Evolutionary conservation across 2,113 vertebrate species (phyloP).

Genomic region (Salvator merianae): DNA sequence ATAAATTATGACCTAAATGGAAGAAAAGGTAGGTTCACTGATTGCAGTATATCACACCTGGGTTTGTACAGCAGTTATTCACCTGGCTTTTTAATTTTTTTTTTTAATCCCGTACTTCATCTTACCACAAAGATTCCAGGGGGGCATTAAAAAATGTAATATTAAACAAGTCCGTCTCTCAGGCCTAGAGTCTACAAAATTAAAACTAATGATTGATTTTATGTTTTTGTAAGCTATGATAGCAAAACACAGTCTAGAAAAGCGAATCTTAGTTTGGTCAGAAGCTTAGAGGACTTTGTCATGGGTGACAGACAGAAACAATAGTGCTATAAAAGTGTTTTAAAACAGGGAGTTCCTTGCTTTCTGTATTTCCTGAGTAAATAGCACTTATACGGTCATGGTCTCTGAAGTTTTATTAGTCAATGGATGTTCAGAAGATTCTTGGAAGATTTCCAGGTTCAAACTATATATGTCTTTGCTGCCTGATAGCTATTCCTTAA

Average conservation of each 20-base stretch:
- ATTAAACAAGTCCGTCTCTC: too few species aligned
- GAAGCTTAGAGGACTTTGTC: not conserved
- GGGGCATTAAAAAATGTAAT: too few species aligned
- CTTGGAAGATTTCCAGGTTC: not conserved
- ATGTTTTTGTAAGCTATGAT: too few species aligned
- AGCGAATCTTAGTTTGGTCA: not conserved
- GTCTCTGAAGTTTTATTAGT: not conserved
- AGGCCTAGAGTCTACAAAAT: too few species aligned
- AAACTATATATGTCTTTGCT: not conserved
- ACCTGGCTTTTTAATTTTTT: too few species aligned
- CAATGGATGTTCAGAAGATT: not conserved
- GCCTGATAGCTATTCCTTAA: not conserved
- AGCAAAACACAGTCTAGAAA: too few species aligned
- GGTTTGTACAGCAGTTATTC: too few species aligned
- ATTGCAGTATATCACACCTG: not conserved
- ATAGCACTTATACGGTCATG: not conserved
- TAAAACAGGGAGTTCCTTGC: not conserved
- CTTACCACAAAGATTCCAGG: too few species aligned
- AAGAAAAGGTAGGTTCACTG: not conserved
- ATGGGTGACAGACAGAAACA: not conserved
- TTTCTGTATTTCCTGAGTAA: not conserved
- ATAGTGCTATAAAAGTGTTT: not conserved
- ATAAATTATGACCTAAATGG: not conserved
- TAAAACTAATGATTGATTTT: too few species aligned
- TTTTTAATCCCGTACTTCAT: too few species aligned